phyloP scores from a whole-genome alignment of 2,797 vertebrate genomes.

The Pipistrellus kuhlii region DNA sequence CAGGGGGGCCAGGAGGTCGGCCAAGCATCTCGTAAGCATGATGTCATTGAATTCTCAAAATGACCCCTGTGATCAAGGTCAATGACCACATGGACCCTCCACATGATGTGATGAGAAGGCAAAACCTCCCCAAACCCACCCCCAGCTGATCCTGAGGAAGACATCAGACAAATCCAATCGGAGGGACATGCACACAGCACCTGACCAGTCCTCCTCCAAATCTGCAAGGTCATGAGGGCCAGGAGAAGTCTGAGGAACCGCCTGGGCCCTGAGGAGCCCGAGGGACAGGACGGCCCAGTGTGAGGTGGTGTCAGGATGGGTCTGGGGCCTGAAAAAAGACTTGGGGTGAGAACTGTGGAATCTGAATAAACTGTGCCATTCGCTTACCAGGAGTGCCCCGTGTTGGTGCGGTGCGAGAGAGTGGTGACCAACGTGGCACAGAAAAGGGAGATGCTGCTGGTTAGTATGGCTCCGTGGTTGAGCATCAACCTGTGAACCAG shows the following conservation, averaged over 20 bases:
- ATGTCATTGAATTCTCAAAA: neutral
- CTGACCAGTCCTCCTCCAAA: too few relatives aligned
- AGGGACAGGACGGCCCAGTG: neutral
- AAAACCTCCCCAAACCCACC: neutral
- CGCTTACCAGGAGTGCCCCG: rapidly evolving
- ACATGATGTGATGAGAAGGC: rapidly evolving
- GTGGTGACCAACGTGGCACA: neutral
- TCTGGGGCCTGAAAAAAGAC: neutral
- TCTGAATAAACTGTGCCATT: rapidly evolving
- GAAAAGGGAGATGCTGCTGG: neutral
- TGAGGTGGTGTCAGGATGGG: rapidly evolving
- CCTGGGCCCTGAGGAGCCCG: neutral
- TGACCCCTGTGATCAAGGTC: neutral
- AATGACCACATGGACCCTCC: too few relatives aligned
- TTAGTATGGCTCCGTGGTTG: neutral
- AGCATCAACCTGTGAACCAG: too few relatives aligned
- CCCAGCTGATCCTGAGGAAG: neutral
- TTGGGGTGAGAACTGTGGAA: neutral
- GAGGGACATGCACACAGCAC: neutral
- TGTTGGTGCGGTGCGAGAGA: rapidly evolving
- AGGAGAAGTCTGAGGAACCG: neutral
- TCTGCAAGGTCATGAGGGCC: neutral
- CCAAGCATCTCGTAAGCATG: too few relatives aligned
- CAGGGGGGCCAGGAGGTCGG: neutral
- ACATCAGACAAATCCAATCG: rapidly evolving